Percentiles rank a stretch among this genome's conserved stretches.
Evolutionary conservation across 2,888 invertebrate genomes (phyloP).

Genomic region (Tridacna crocea): DNA sequence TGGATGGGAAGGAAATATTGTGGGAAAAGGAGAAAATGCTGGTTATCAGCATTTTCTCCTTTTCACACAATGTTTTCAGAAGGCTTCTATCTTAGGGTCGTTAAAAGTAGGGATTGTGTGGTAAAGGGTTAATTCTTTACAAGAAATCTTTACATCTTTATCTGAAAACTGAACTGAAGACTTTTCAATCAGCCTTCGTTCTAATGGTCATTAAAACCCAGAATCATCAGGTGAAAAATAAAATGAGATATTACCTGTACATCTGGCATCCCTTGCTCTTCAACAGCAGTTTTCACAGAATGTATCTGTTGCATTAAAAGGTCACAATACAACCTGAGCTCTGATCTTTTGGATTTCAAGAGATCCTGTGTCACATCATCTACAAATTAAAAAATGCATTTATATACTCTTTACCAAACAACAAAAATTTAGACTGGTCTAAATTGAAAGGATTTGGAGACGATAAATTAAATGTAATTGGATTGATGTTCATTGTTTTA

Average conservation of each 20-base stretch:
- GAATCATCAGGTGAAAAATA: too few relatives aligned
- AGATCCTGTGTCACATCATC: conserved; percentile 80
- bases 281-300: conserved; percentile 82
- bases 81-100: neutral
- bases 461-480: too few relatives aligned
- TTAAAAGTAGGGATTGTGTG: too few relatives aligned
- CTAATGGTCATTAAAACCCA: too few relatives aligned
- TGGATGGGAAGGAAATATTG: too few relatives aligned
- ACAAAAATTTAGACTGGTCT: too few relatives aligned
- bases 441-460: too few relatives aligned
- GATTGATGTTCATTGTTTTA: neutral
- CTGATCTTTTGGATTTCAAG: conserved; percentile 90
- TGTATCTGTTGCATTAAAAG: conserved; percentile 93
- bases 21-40: too few relatives aligned
- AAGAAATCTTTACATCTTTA: too few relatives aligned
- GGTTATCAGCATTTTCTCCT: neutral
- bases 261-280: conserved; percentile 60
- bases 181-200: too few relatives aligned
- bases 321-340: conserved; percentile 92
- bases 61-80: neutral
- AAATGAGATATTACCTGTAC: conserved; percentile 63
- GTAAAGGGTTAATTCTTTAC: too few relatives aligned
- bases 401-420: neutral
- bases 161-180: too few relatives aligned
- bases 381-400: conserved; percentile 38